Evolutionary conservation across 2,888 invertebrate genomes (phyloP), one percentile per base, ranked within the genome.

Genomic region (Nemurella pictetii): DNA sequence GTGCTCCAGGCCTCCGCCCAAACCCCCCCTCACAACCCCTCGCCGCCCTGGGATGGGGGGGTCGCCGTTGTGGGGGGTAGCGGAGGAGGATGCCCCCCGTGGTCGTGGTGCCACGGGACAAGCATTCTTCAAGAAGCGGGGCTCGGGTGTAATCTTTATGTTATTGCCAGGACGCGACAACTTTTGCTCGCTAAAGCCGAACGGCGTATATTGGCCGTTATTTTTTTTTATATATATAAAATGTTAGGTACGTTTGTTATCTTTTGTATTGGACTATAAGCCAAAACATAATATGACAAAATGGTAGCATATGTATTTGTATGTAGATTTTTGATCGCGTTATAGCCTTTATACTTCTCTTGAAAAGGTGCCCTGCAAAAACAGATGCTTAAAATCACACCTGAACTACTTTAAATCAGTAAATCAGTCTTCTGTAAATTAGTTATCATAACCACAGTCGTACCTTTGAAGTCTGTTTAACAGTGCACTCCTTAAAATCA

Each of bases 81-180:
- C 12, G 36, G 28, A 15, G 9, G 26, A n/a, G 55, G 55, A 55
- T 55, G 55, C 55, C 20, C 55, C 55, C 55, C 55, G 1, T 20
- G 55, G 29, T 81, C n/a, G 4, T 35, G 75, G 75, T 4, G 75
- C 27, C 28, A 75, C 75, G 75, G 75, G 75, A 28, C 28, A 28
- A 75, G 75, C 75, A 75, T 75, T 26, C 75, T 27, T 75, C 75
- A 27, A 26, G 75, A 26, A n/a, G 75, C 75, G 28, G 2, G 15
- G 27, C 27, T 36, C 80, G 36, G 1, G 80, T 27, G 9, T 81
- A 30, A 36, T 81, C 80, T 32, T 81, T 81, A 82, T 72, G 82
- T 55, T 82, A 82, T 82, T 72, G 82, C 82, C 29, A 28, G 72
- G 82, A 55, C 27, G 82, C 82, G 82, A 82, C 82, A 82, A 82